Evolutionary conservation across 2,888 invertebrate genomes (phyloP), one percentile per base, ranked within the genome.

Genomic region (Napeogenes inachia): DNA sequence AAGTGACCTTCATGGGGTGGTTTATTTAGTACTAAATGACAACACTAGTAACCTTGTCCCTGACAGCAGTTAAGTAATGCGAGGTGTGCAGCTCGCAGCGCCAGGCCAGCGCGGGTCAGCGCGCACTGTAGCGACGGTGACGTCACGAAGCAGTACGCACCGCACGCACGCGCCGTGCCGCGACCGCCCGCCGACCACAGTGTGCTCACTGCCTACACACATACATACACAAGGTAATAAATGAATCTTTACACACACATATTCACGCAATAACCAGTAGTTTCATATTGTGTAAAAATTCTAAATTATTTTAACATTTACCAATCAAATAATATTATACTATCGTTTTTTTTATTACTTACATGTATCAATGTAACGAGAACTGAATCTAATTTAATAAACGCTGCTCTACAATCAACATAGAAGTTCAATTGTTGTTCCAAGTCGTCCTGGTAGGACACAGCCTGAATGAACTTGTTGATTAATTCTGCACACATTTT

Each of bases 71-170:
- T 98, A 62, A 95, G 92, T 65, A 98, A 90, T 33, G 98, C 97
- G 54, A 97, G 95, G 87, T 97, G 97, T 21, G 97, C 98, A 13
- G 96, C 95, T 6, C 96, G 89, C 62, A 98, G 91, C 89, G 98
- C 98, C 56, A 99, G 92, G 73, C 96, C 95, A 73, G 98, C 92
- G 77, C 95, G 93, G 33, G 93, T 92, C 65, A 95, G 93, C n/a
- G 94, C 92, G 64, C 95, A 95, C 73, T 92, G 93, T 78, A 99
- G 93, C 13, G 98, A 98, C n/a, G 99, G 99, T 80, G 98, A 96
- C 8, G 99, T 99, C 67, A 99, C 98, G 85, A 95, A 99, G 83
- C 96, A 95, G 87, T 97, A 99, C 0, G 99, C 99, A 54, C 97
- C 95, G 89, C 99, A 99, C 2, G 99, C 98, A 76, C 97, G 94